These are phyloP conservation scores for Onychostoma macrolepis DNA, from an alignment of 2,113 vertebrate genomes.

Conservation along the genomic window DNA sequence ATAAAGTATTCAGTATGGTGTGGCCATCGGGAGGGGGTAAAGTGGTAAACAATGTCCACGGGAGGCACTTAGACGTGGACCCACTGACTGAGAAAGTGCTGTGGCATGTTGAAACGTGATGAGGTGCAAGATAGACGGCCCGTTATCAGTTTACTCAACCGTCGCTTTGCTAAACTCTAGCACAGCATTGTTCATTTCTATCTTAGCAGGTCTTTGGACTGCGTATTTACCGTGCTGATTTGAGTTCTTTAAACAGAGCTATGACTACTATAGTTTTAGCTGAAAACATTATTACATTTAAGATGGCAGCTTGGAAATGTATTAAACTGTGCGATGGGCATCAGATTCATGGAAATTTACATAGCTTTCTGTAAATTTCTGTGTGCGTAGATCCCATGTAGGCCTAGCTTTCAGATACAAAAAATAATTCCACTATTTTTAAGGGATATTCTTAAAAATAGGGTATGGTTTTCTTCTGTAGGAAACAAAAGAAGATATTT, in stretches of 20 bases:
- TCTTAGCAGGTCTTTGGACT: neutral
- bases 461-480: too few relatives aligned
- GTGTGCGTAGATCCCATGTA: neutral
- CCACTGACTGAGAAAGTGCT: conserved; percentile 41
- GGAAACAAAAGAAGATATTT: neutral
- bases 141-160: neutral
- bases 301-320: neutral
- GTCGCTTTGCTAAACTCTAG: neutral
- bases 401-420: neutral
- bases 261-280: neutral
- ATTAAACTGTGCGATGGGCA: neutral
- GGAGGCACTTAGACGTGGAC: conserved; percentile 46
- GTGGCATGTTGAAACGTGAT: conserved; percentile 43
- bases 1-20: conserved; percentile 57
- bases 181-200: neutral
- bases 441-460: neutral
- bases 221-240: neutral
- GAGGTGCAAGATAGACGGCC: conserved; percentile 29
- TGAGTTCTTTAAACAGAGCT: neutral
- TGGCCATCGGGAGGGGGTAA: conserved; percentile 45
- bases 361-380: neutral
- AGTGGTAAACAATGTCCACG: conserved; percentile 57
- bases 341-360: neutral
- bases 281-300: neutral
- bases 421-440: neutral